Conservation (phyloP, 2,113 vertebrate genomes). For the Mormyrus iriodes region DNA sequence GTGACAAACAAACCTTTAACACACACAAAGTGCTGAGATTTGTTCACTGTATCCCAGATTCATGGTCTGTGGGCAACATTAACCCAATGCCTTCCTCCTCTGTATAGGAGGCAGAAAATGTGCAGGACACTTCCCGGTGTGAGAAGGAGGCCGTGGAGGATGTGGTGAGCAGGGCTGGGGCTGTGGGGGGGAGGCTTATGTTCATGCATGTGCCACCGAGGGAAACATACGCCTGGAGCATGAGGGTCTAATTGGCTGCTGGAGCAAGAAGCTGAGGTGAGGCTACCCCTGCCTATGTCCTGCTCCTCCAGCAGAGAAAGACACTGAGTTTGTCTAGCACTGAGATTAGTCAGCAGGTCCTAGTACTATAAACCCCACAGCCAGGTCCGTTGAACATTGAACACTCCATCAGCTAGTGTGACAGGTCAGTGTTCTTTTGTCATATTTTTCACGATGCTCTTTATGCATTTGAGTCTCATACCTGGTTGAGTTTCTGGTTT, state of each 20-base stretch:
- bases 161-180: conserved; percentile 64
- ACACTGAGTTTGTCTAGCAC: not conserved
- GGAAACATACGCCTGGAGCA: conserved; percentile 77
- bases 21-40: not conserved
- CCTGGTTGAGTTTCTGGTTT: not conserved
- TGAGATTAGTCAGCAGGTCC: not conserved
- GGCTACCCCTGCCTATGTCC: conserved; percentile 23
- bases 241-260: conserved; percentile 71
- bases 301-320: conserved; percentile 8
- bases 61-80: not conserved
- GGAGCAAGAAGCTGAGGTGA: conserved; percentile 80
- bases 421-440: not conserved
- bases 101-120: conserved; percentile 80
- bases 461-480: not conserved
- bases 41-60: not conserved
- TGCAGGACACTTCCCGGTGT: conserved; percentile 72
- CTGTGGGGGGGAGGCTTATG: conserved; percentile 61
- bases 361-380: not conserved
- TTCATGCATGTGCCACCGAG: conserved; percentile 45
- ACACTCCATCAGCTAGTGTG: not conserved
- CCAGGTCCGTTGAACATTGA: not conserved
- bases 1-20: too few species aligned
- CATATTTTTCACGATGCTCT: not conserved
- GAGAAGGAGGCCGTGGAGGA: conserved; percentile 79
- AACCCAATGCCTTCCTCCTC: not conserved